These are phyloP conservation scores for Daphoenositta chrysoptera DNA, from an alignment of 2,113 vertebrate genomes.

Conservation along the genomic window DNA sequence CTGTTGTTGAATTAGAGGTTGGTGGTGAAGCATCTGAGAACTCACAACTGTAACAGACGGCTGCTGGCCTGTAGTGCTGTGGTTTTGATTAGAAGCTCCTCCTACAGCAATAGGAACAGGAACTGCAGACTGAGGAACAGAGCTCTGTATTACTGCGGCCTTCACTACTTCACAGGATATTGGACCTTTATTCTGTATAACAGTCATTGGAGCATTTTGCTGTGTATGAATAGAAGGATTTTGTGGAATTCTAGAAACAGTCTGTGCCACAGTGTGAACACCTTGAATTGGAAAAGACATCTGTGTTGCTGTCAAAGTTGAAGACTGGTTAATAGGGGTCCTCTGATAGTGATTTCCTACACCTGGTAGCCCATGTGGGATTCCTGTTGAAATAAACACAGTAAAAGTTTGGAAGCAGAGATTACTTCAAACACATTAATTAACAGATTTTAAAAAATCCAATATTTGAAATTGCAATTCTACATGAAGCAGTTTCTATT, in stretches of 20 bases:
- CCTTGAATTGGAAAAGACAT: slow-evolving; percentile 87
- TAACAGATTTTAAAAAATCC: not conserved
- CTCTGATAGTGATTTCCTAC: slow-evolving; percentile 85
- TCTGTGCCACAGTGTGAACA: slow-evolving; percentile 77
- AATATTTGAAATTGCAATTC: not conserved
- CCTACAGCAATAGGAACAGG: slow-evolving; percentile 77
- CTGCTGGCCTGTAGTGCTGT: slow-evolving; percentile 76
- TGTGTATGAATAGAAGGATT: slow-evolving; percentile 77
- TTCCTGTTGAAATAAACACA: slow-evolving; percentile 71
- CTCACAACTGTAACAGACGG: slow-evolving; percentile 70
- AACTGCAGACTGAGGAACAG: slow-evolving; percentile 76
- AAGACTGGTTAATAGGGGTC: slow-evolving; percentile 77
- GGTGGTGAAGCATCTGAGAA: slow-evolving; percentile 85
- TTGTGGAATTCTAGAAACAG: slow-evolving; percentile 78
- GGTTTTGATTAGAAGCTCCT: slow-evolving; percentile 81
- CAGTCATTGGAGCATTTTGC: slow-evolving; percentile 79
- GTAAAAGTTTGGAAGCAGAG: slow-evolving; percentile 29
- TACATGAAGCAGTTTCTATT: not conserved
- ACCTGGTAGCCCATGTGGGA: slow-evolving; percentile 78
- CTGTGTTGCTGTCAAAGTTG: slow-evolving; percentile 80
- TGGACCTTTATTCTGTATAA: slow-evolving; percentile 82
- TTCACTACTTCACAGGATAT: slow-evolving; percentile 82
- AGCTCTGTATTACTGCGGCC: slow-evolving; percentile 83
- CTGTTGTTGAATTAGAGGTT: slow-evolving; percentile 81
- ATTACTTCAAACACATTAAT: not conserved